Conservation (phyloP, 2,797 vertebrate genomes). For the Potorous gilbertii region DNA sequence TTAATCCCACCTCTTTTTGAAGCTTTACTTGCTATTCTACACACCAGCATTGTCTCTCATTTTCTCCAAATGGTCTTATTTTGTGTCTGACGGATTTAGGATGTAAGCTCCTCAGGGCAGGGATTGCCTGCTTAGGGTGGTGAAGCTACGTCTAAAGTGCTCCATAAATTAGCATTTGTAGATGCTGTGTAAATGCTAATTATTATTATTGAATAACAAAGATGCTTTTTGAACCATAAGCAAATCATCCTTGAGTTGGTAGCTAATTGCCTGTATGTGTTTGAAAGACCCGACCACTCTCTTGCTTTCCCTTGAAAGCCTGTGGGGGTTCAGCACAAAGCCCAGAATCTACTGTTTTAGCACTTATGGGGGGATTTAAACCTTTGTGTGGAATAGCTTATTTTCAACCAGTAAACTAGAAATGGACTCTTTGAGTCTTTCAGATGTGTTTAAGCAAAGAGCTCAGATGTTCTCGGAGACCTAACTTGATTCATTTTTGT, state of each 20-base stretch:
- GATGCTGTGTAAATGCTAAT: slow-evolving; percentile 57
- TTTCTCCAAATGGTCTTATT: slow-evolving; percentile 39
- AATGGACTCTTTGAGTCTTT: background rate
- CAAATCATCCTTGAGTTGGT: slow-evolving; percentile 25
- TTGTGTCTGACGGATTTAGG: slow-evolving; percentile 27
- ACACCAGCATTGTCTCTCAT: slow-evolving; percentile 24
- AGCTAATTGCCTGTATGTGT: slow-evolving; percentile 53
- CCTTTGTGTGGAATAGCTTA: background rate
- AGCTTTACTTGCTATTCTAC: slow-evolving; percentile 52
- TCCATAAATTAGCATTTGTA: slow-evolving; percentile 66
- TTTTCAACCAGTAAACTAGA: background rate
- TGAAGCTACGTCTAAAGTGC: slow-evolving; percentile 52
- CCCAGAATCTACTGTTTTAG: slow-evolving; percentile 20
- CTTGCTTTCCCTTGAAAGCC: slow-evolving; percentile 52
- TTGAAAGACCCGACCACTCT: slow-evolving; percentile 47
- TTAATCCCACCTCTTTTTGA: slow-evolving; percentile 52
- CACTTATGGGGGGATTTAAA: slow-evolving; percentile 11
- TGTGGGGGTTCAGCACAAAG: slow-evolving; percentile 6
- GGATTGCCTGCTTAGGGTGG: slow-evolving; percentile 49
- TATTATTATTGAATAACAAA: slow-evolving; percentile 65
- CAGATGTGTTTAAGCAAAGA: background rate
- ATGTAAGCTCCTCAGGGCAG: slow-evolving; percentile 48
- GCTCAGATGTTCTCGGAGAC: no score
- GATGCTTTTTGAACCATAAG: slow-evolving; percentile 55
- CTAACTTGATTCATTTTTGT: background rate